A percentile compares a stretch with the other conserved stretches of the same genome.
phyloP scores from a whole-genome alignment of 2,113 vertebrate genomes.

The Podarcis muralis region DNA sequence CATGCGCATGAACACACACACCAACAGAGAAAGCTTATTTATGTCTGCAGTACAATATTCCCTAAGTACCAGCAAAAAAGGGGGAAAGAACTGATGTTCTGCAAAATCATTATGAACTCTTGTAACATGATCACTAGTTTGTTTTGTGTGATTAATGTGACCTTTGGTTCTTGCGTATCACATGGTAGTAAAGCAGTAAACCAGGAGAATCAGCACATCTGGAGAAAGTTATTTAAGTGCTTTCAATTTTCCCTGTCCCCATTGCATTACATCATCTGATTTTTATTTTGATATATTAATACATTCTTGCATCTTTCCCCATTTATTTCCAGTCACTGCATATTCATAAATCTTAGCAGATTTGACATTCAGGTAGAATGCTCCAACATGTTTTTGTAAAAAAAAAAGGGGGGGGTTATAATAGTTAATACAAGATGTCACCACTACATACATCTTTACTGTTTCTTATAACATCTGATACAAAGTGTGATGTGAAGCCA shows the following conservation, averaged over 20 bases:
- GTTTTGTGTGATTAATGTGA: not conserved
- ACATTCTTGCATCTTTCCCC: rapidly evolving
- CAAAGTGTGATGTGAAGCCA: not conserved
- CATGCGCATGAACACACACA: not conserved
- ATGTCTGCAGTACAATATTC: not conserved
- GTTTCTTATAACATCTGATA: not conserved
- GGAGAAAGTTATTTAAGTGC: not conserved
- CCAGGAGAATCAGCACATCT: not conserved
- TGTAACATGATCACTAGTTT: not conserved
- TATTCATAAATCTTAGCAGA: not conserved
- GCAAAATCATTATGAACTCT: not conserved
- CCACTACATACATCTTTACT: not conserved
- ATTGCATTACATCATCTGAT: not conserved
- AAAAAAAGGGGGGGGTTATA: not conserved
- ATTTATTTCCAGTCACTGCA: not conserved
- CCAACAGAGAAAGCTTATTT: not conserved
- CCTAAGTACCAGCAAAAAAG: not conserved
- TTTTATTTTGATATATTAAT: not conserved
- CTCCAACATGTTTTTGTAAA: not conserved
- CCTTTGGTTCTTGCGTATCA: not conserved
- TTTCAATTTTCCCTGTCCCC: not conserved
- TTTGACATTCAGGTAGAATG: rapidly evolving
- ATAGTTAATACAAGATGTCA: not conserved
- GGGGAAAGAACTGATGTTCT: not conserved
- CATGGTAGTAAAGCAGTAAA: not conserved